phyloP scores from a whole-genome alignment of 2,888 invertebrate genomes.

The Plebejus melissa region DNA sequence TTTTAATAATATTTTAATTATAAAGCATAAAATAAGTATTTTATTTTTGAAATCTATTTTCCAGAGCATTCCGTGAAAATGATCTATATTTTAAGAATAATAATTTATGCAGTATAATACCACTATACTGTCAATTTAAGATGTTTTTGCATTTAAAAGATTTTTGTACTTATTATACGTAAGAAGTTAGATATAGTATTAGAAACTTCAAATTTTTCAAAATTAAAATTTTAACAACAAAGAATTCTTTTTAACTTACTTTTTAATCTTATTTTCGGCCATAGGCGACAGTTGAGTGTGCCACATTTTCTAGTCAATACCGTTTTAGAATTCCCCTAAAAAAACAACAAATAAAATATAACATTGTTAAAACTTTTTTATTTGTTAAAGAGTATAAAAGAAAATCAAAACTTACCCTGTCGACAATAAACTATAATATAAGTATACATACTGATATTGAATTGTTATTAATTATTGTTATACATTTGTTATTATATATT shows the following conservation, averaged over 20 bases:
- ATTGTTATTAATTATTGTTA: slow-evolving; percentile 7
- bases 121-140: background rate
- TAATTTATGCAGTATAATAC: background rate
- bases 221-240: background rate
- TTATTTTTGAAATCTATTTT: background rate
- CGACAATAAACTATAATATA: background rate
- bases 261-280: background rate
- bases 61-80: background rate
- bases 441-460: background rate
- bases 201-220: background rate
- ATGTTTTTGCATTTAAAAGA: background rate
- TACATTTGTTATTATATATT: background rate
- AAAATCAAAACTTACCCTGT: background rate
- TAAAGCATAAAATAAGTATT: background rate
- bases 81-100: background rate
- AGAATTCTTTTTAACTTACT: background rate
- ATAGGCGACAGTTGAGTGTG: background rate
- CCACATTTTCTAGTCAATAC: slow-evolving; percentile 2
- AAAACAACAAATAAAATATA: background rate
- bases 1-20: too few relatives aligned
- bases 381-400: background rate
- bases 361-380: background rate
- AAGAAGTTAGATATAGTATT: background rate
- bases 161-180: slow-evolving; percentile 11
- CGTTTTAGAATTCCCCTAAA: background rate